Evolutionary conservation across 2,113 vertebrate species (phyloP), one percentile per base, ranked within the genome.

Genomic region (Nipponia nippon): DNA sequence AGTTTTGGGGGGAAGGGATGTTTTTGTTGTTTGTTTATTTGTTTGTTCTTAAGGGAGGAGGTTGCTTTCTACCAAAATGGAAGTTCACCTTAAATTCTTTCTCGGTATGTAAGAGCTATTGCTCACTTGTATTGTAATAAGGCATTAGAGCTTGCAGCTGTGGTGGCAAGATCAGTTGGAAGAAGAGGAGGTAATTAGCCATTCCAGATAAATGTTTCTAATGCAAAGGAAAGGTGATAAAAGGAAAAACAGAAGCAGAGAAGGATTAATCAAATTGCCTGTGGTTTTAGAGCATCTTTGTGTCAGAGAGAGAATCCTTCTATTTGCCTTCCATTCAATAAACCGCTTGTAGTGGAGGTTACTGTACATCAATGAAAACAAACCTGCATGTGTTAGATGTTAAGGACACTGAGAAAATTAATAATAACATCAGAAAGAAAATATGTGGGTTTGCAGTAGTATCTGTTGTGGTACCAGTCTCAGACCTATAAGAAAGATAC

Each of bases 1-100:
- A 27, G 10, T 27, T 61, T n/a, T 46, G 1, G 1, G 3, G 15
- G 22, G 7, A 55, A 62, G 8, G 42, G 3, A 9, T 32, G 2
- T 2, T 79, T 87, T 58, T n/a, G 7, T 17, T 55, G 3, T 27
- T 87, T 75, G 20, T 59, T 40, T 79, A 25, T 62, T 63, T 72
- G 11, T 40, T 79, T 34, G 23, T 50, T 79, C 3, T 58, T 91
- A 83, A 72, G 16, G n/a, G 2, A 59, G 10, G 1, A 25, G 14
- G 10, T 61, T 82, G 5, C 6, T 1, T 72, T 92, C 52, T 46
- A 59, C 42, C 16, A 42, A 73, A 91, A 29, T 36, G 14, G 11
- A 42, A 82, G 15, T 55, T 44, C 11, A 34, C 27, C 18, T 78
- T 81, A 71, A 87, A 55, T 82, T 79, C 13, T 85, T 77, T 65